Evolutionary conservation across 2,888 invertebrate species (phyloP).

Genomic region (Diaphora mendica): DNA sequence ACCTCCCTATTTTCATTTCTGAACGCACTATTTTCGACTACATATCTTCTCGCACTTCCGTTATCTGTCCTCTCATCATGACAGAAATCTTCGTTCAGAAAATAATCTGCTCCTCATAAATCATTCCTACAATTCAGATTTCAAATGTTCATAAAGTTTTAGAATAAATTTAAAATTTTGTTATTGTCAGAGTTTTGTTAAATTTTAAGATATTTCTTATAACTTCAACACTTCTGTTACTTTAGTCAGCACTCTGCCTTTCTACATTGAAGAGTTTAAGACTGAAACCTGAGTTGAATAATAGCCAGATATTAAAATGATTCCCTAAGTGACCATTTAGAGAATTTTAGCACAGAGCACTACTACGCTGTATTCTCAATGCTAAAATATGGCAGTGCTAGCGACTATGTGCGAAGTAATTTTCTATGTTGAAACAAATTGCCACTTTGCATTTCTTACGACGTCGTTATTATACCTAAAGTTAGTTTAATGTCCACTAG

Average conservation of each 20-base stretch:
- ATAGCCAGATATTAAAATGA: not conserved
- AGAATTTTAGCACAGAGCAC: not conserved
- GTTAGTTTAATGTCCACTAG: slow-evolving; percentile 19
- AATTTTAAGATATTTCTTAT: not conserved
- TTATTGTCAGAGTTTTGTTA: not conserved
- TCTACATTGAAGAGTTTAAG: not conserved
- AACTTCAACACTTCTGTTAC: not conserved
- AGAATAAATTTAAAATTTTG: too few relatives aligned
- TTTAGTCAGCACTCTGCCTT: not conserved
- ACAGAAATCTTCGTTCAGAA: too few relatives aligned
- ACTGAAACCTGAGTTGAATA: not conserved
- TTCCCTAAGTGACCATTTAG: not conserved
- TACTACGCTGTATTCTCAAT: not conserved
- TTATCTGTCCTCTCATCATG: too few relatives aligned
- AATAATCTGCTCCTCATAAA: too few relatives aligned
- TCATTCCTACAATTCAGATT: too few relatives aligned
- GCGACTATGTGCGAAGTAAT: slow-evolving; percentile 19
- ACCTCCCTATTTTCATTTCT: too few relatives aligned
- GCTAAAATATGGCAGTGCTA: slow-evolving; percentile 1
- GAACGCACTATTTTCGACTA: too few relatives aligned
- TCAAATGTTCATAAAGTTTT: too few relatives aligned
- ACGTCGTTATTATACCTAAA: slow-evolving; percentile 30
- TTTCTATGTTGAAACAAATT: slow-evolving; percentile 42
- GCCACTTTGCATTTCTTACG: slow-evolving; percentile 44
- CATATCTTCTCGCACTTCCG: too few relatives aligned